Percentiles rank a stretch among this genome's conserved stretches.
Evolutionary conservation across 1,140 invertebrate genomes (phyloP).

Genomic region (Diorhabda sublineata): DNA sequence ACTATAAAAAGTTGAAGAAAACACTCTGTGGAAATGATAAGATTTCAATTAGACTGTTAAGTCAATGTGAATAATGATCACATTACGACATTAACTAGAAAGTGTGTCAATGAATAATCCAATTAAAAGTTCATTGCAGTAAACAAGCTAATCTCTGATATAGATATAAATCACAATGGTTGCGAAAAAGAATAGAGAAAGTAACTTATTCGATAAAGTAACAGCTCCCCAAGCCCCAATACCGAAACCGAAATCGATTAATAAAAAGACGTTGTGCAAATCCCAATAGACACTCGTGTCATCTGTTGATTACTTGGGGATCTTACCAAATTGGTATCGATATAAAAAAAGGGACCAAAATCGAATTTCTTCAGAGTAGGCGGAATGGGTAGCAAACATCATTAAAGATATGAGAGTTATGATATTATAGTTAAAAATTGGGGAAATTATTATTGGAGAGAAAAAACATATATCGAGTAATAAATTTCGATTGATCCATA

Average conservation of each 20-base stretch:
- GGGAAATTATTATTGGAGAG: no score
- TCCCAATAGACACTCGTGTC: slow-evolving; percentile 30
- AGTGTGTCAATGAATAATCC: background rate
- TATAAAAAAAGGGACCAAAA: slow-evolving; percentile 16
- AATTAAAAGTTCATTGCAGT: background rate
- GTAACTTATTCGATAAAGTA: slow-evolving; percentile 3
- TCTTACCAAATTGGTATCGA: slow-evolving; percentile 32
- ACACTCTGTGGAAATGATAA: no score
- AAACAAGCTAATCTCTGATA: background rate
- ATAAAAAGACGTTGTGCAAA: slow-evolving; percentile 36
- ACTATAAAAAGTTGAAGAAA: no score
- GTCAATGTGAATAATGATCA: no score
- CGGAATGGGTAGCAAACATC: background rate
- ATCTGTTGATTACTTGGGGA: slow-evolving; percentile 34
- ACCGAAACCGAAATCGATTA: slow-evolving; percentile 33
- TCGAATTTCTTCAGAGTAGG: slow-evolving; percentile 13
- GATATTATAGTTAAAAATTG: no score
- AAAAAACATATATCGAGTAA: no score
- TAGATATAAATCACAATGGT: background rate
- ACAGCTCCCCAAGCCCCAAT: slow-evolving; percentile 30
- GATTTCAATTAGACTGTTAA: no score
- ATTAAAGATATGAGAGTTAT: background rate
- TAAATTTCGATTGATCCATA: no score
- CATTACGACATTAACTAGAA: no score
- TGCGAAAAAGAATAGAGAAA: background rate